Evolutionary conservation across 2,797 vertebrate species (phyloP).

Genomic region (Thunnus albacares): DNA sequence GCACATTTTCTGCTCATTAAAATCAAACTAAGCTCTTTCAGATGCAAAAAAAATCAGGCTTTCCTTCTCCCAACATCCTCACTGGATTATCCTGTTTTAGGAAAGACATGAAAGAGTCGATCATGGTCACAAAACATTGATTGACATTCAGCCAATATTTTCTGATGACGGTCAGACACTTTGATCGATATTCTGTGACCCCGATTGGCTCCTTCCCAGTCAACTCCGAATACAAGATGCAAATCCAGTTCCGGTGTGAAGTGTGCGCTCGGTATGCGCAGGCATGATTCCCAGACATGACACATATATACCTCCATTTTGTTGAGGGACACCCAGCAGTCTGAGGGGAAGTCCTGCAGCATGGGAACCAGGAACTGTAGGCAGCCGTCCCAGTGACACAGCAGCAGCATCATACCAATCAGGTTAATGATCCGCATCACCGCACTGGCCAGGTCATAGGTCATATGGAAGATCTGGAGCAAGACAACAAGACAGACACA

Average conservation of each 20-base stretch:
- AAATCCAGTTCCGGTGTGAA: slow-evolving; percentile 16
- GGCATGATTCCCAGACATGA: slow-evolving; percentile 35
- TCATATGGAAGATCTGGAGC: slow-evolving; percentile 97
- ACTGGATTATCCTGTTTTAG: neutral
- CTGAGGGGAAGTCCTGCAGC: slow-evolving; percentile 95
- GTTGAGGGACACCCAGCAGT: slow-evolving; percentile 97
- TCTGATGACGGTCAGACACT: slow-evolving; percentile 24
- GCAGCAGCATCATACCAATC: slow-evolving; percentile 96
- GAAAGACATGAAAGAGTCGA: slow-evolving; percentile 25
- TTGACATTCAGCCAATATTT: slow-evolving; percentile 42
- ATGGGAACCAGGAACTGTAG: slow-evolving; percentile 97
- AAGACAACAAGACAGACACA: slow-evolving; percentile 20
- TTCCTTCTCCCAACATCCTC: neutral
- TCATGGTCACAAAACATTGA: slow-evolving; percentile 33
- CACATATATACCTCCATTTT: slow-evolving; percentile 92
- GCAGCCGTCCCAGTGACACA: slow-evolving; percentile 97
- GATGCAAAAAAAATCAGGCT: neutral
- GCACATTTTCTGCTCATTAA: neutral
- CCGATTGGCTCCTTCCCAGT: slow-evolving; percentile 19
- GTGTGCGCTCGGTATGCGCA: slow-evolving; percentile 7
- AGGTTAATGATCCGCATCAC: slow-evolving; percentile 97
- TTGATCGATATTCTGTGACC: slow-evolving; percentile 46
- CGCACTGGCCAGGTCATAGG: slow-evolving; percentile 95
- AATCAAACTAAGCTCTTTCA: neutral
- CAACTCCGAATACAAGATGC: slow-evolving; percentile 17